Evolutionary conservation across 53 echinoderm and acorn worm species (phyloP).

Genomic region (Holothuria scabra): DNA sequence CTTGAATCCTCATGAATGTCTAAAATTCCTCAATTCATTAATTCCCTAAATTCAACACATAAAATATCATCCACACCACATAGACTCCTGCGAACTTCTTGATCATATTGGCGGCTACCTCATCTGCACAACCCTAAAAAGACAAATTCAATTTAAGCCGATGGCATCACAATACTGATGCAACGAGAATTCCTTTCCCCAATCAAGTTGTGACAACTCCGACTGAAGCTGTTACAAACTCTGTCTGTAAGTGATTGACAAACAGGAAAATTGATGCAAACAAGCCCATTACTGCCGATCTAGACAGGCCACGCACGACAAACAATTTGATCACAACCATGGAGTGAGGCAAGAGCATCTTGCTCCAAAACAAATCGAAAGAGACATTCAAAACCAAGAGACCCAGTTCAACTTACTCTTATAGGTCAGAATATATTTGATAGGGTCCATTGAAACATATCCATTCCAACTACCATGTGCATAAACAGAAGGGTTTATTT

Average conservation of each 20-base stretch:
- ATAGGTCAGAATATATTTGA: slow-evolving; percentile 26
- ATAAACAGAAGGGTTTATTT: too few species aligned
- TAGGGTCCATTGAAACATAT: not conserved
- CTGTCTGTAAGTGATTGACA: slow-evolving; percentile 1
- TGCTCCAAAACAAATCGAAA: not conserved
- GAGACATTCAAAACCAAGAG: not conserved
- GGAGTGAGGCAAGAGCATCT: slow-evolving; percentile 9
- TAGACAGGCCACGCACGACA: not conserved
- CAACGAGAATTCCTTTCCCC: too few species aligned
- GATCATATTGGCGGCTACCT: slow-evolving; percentile 11
- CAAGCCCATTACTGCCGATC: slow-evolving; percentile 12
- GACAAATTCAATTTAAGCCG: slow-evolving; percentile 28
- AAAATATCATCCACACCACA: not conserved
- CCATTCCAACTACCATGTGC: too few species aligned
- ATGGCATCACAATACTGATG: not conserved
- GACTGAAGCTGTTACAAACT: not conserved
- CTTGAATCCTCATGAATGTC: too few species aligned
- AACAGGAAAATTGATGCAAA: slow-evolving; percentile 36
- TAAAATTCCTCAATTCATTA: too few species aligned
- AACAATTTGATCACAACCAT: slow-evolving; percentile 26
- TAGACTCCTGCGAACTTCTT: not conserved
- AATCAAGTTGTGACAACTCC: slow-evolving; percentile 19
- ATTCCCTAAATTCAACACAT: too few species aligned
- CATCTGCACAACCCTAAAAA: not conserved
- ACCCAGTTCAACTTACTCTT: not conserved